These are phyloP conservation scores for Rotaria sp. DNA, from an alignment of 2,888 invertebrate species.

Conservation along the genomic window DNA sequence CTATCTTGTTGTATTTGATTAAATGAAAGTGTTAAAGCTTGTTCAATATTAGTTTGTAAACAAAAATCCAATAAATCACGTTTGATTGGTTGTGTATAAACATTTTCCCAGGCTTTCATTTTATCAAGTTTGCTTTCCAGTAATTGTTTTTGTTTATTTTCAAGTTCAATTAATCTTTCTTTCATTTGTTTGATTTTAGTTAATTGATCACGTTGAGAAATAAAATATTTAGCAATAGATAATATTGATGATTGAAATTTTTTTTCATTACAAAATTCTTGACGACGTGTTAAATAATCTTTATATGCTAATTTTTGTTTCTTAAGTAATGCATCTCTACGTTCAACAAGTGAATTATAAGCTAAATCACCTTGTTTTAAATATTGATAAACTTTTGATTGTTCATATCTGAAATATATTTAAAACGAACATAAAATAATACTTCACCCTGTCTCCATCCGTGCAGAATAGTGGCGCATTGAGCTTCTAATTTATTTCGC, in stretches of 20 bases:
- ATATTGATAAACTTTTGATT: constrained; percentile 30
- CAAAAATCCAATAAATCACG: constrained; percentile 9
- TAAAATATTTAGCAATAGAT: background rate
- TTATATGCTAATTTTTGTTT: background rate
- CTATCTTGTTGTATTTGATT: constrained; percentile 11
- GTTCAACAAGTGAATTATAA: background rate
- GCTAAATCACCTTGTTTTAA: background rate
- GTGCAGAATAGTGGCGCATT: no score
- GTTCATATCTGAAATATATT: background rate
- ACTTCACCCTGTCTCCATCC: no score
- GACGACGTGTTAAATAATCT: background rate
- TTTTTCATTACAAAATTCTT: background rate
- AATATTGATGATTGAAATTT: background rate
- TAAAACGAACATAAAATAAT: no score
- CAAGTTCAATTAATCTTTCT: background rate
- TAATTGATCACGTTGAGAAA: background rate
- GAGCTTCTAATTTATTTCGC: no score
- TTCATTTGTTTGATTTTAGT: background rate
- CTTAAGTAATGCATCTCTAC: background rate
- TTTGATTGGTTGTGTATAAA: constrained; percentile 8
- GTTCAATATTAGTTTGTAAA: background rate
- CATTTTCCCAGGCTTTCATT: constrained; percentile 14
- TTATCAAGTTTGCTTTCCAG: background rate
- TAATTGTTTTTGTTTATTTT: background rate
- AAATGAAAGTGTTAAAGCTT: background rate